These are phyloP conservation scores for Miichthys miiuy DNA, from an alignment of 2,797 vertebrate genomes.

Conservation along the genomic window DNA sequence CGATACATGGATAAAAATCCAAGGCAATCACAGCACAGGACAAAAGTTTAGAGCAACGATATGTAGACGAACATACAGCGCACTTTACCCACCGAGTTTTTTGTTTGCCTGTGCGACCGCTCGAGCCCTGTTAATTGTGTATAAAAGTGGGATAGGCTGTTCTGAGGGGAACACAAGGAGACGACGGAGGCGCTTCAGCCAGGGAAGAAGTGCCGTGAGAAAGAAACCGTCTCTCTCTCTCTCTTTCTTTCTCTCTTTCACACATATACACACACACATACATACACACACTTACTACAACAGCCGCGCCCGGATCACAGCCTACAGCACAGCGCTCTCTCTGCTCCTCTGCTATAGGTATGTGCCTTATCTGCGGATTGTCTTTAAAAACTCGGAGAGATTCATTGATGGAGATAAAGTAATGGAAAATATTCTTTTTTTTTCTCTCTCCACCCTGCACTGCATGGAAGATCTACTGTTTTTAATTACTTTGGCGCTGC, in stretches of 20 bases:
- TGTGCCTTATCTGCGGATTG: conserved; percentile 67
- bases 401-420: conserved; percentile 60
- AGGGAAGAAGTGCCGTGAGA: conserved; percentile 85
- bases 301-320: conserved; percentile 85
- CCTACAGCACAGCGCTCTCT: conserved; percentile 75
- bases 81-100: conserved; percentile 79
- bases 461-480: conserved; percentile 46
- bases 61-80: conserved; percentile 88
- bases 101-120: conserved; percentile 58
- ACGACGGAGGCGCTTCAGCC: conserved; percentile 86
- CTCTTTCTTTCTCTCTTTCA: conserved; percentile 34
- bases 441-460: neutral
- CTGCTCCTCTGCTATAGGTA: conserved; percentile 86
- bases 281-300: conserved; percentile 46
- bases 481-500: conserved; percentile 62
- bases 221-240: conserved; percentile 80
- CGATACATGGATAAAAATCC: conserved; percentile 96
- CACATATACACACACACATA: conserved; percentile 56
- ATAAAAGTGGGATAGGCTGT: conserved; percentile 86
- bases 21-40: conserved; percentile 90
- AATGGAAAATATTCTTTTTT: conserved; percentile 44
- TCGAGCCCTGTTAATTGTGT: conserved; percentile 68
- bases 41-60: conserved; percentile 91
- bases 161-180: conserved; percentile 86
- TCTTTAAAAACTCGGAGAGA: conserved; percentile 47